These are phyloP conservation scores for Mesocentrotus franciscanus DNA, from an alignment of 53 echinoderm and acorn worm species.

Conservation along the genomic window DNA sequence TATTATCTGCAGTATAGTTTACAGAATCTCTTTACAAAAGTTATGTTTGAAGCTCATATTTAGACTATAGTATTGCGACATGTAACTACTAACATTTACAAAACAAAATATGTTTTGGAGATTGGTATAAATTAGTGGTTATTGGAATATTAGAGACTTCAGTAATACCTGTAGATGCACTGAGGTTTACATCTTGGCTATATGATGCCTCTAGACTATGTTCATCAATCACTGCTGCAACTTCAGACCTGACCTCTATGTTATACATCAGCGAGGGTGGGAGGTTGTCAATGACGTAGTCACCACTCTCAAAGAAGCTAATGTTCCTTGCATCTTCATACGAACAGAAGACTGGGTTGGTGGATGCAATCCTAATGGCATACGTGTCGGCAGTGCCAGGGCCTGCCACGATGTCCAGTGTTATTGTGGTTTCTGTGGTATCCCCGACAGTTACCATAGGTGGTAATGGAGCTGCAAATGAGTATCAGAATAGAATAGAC, in stretches of 20 bases:
- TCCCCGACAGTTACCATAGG: neutral
- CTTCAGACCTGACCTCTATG: neutral
- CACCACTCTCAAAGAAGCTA: neutral
- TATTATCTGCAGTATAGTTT: too few relatives aligned
- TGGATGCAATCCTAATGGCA: neutral
- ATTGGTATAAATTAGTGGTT: too few relatives aligned
- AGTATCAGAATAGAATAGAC: neutral
- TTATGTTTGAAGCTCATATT: too few relatives aligned
- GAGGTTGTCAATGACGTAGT: neutral
- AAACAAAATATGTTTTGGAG: too few relatives aligned
- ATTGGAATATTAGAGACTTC: neutral
- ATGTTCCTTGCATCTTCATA: neutral
- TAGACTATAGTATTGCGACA: too few relatives aligned
- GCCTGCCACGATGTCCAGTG: neutral
- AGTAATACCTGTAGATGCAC: neutral
- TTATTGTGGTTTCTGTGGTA: slow-evolving; percentile 20
- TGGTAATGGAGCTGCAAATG: neutral
- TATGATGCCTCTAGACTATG: neutral
- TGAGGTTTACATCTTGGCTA: neutral
- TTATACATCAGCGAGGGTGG: neutral
- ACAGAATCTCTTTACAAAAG: too few relatives aligned
- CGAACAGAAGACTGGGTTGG: neutral
- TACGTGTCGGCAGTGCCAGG: neutral
- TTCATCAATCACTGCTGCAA: neutral
- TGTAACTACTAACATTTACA: too few relatives aligned